A percentile compares a stretch with the other conserved stretches of the same genome.
phyloP scores from a whole-genome alignment of 2,888 invertebrate species.

The Augochlorella aurata region DNA sequence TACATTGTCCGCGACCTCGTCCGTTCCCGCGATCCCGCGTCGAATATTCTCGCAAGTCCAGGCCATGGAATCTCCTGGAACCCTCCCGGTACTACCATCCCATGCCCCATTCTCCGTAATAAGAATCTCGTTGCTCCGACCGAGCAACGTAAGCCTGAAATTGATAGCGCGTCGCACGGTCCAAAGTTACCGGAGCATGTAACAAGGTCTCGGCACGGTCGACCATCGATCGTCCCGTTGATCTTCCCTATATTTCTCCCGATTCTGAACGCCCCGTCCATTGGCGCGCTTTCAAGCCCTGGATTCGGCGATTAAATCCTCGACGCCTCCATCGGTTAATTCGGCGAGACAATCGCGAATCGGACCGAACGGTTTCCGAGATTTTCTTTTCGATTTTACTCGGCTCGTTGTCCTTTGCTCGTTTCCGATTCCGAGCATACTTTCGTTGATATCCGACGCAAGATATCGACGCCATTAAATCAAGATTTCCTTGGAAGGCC shows the following conservation, averaged over 20 bases:
- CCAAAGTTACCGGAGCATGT: constrained; percentile 30
- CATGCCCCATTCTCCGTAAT: constrained; percentile 2
- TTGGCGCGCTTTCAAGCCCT: not conserved
- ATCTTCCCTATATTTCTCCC: constrained; percentile 3
- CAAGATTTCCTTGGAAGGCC: not conserved
- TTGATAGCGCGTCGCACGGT: constrained; percentile 44
- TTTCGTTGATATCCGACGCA: not conserved
- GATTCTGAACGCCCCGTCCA: no score
- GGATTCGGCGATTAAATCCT: not conserved
- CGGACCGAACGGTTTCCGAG: not conserved
- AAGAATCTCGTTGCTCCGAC: constrained; percentile 35
- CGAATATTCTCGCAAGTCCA: constrained; percentile 20
- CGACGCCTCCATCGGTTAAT: not conserved
- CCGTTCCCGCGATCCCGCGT: constrained; percentile 27
- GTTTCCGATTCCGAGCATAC: no score
- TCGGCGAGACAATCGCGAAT: not conserved
- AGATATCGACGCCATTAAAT: not conserved
- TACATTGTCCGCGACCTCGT: constrained; percentile 52
- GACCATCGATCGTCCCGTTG: constrained; percentile 28
- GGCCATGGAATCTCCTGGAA: not conserved
- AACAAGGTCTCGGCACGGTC: constrained; percentile 30
- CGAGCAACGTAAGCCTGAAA: constrained; percentile 16
- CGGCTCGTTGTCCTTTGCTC: no score
- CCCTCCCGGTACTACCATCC: not conserved
- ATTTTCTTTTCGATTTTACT: not conserved